phyloP scores from a whole-genome alignment of 2,797 vertebrate species.

The Tokudaia tokunoshimensis region DNA sequence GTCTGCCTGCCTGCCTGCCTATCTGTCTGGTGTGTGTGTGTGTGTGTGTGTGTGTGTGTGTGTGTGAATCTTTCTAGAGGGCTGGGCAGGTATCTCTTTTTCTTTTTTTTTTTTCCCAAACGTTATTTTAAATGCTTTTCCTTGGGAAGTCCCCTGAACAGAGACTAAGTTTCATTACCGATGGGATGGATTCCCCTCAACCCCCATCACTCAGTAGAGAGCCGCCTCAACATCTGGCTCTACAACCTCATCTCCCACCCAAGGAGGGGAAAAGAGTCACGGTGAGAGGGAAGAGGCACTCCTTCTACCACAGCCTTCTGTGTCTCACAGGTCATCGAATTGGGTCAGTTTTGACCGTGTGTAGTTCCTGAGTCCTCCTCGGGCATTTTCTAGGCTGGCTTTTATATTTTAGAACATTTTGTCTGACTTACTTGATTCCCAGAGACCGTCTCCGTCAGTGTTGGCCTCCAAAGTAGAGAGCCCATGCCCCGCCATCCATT shows the following conservation, averaged over 20 bases:
- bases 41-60: too few relatives aligned
- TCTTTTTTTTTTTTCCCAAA: neutral
- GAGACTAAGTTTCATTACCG: too few relatives aligned
- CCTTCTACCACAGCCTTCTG: accelerated
- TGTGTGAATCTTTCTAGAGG: neutral
- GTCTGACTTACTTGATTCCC: neutral
- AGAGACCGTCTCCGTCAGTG: neutral
- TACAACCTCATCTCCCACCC: too few relatives aligned
- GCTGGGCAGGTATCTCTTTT: neutral
- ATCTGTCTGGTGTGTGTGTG: neutral
- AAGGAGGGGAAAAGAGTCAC: neutral
- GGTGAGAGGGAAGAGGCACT: neutral
- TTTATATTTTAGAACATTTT: neutral
- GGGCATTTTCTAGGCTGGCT: neutral
- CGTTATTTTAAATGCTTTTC: neutral
- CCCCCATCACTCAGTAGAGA: neutral
- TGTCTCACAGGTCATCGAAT: neutral
- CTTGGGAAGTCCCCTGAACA: too few relatives aligned
- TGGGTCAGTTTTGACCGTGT: accelerated
- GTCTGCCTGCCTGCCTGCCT: neutral
- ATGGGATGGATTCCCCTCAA: neutral
- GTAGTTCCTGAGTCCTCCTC: neutral
- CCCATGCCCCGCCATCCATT: accelerated
- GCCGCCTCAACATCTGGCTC: neutral
- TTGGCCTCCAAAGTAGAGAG: neutral